Base-by-base conservation (phyloP, 2,888 invertebrate genomes). In the Itoplectis maculator region DNA sequence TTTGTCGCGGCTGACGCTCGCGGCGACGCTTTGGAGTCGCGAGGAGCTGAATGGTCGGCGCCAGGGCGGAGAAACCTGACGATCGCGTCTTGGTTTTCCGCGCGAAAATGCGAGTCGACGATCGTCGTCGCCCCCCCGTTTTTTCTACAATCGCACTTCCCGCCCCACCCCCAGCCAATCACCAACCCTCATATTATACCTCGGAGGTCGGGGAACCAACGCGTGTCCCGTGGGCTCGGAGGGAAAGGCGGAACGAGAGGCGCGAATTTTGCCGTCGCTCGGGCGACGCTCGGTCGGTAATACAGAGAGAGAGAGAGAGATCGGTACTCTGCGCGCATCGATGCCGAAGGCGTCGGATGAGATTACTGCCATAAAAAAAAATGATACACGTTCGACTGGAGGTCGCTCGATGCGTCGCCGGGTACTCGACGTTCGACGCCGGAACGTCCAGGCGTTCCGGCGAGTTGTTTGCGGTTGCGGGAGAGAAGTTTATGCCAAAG, bases 301-400 rank as follows among this genome's bases (percentile, higher is more conserved):
- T n/a, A n/a, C n/a, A n/a, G 29, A 29, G 29, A 29, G 29, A 29
- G 5, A 29, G n/a, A n/a, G n/a, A n/a, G n/a, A n/a, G n/a, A n/a
- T n/a, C n/a, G n/a, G n/a, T n/a, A n/a, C n/a, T n/a, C n/a, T n/a
- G 54, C 42, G 49, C 29, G 29, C 42, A 59, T 65, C 51, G 35
- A 75, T 47, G 69, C 69, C 70, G 70, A 56, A 70, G 15, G 49
- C 66, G 66, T 42, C 66, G 72, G 29, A 75, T 68, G 77, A 82
- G 61, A 82, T 79, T 79, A 82, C 79, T 82, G 79, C 79, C 82
- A 82, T 79, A 79, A 81, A 77, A 68, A 20, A 73, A 76, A 37
- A 37, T 56, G 61, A 49, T 37, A 45, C 59, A 35, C 40, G 65
- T 40, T 7, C 29, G 18, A 56, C 51, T 45, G 29, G 56, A 56